These are phyloP conservation scores for Cheirogaleus major DNA, from an alignment of 2,797 vertebrate species.

Conservation along the genomic window DNA sequence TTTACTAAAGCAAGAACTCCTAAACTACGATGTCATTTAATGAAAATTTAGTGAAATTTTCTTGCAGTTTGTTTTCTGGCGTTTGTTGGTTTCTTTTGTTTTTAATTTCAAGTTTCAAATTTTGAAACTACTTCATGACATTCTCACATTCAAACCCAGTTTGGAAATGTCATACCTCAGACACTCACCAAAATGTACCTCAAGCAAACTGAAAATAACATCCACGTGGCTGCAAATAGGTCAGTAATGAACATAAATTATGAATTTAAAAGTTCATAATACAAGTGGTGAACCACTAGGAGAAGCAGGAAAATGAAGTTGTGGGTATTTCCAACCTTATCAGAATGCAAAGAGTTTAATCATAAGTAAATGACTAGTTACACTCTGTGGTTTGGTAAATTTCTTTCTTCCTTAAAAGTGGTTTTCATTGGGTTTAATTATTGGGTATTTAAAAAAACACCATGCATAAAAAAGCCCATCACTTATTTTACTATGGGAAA, in stretches of 20 bases:
- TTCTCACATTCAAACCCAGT: background rate
- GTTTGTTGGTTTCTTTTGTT: background rate
- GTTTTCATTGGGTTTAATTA: conserved; percentile 72
- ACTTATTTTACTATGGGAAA: conserved; percentile 47
- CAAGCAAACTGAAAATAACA: conserved; percentile 5
- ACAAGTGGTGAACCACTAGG: conserved; percentile 12
- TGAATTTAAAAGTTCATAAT: conserved; percentile 49
- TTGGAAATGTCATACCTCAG: background rate
- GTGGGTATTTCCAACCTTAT: conserved; percentile 74
- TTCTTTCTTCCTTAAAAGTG: conserved; percentile 72
- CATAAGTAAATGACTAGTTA: conserved; percentile 65
- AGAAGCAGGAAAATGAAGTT: conserved; percentile 54
- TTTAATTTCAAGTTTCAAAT: conserved; percentile 38
- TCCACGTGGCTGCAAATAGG: background rate
- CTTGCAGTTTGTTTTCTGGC: background rate
- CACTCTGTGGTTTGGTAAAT: conserved; percentile 55
- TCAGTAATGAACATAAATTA: conserved; percentile 36
- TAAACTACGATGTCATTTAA: background rate
- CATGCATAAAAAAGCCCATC: conserved; percentile 24
- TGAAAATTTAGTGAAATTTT: conserved; percentile 19
- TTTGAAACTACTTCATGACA: conserved; percentile 19
- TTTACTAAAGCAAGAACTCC: conserved; percentile 13
- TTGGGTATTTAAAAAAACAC: conserved; percentile 50
- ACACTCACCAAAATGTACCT: conserved; percentile 25
- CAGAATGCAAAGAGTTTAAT: conserved; percentile 65